Conservation (phyloP, 2,797 vertebrate genomes). For the Propithecus perrieri region DNA sequence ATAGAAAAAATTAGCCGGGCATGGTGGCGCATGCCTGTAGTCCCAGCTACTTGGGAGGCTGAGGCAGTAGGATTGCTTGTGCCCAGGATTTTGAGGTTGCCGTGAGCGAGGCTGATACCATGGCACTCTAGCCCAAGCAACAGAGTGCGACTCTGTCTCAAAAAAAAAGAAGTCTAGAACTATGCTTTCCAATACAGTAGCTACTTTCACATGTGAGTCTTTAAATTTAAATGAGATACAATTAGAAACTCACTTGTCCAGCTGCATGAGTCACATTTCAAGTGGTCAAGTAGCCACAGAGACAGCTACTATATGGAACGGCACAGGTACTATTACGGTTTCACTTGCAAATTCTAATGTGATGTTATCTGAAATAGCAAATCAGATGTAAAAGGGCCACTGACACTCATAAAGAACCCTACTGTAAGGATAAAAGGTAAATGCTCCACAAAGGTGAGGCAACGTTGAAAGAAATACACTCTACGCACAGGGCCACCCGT, state of each 20-base stretch:
- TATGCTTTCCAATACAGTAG: neutral
- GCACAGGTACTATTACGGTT: neutral
- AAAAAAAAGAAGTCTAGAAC: neutral
- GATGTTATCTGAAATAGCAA: neutral
- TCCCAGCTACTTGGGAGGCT: too few relatives aligned
- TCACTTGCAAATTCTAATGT: conserved; percentile 37
- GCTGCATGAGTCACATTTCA: neutral
- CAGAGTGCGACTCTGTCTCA: too few relatives aligned
- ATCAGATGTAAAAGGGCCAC: neutral
- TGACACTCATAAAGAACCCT: neutral
- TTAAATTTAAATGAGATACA: neutral
- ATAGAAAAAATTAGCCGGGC: too few relatives aligned
- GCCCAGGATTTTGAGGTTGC: too few relatives aligned
- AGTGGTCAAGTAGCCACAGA: neutral
- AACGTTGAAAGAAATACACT: neutral
- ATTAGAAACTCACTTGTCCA: neutral
- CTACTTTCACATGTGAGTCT: neutral
- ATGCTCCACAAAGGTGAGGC: neutral
- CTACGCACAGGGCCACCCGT: neutral
- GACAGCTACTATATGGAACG: neutral
- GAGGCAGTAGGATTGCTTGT: too few relatives aligned
- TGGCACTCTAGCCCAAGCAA: too few relatives aligned
- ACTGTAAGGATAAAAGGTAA: neutral
- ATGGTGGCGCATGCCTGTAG: too few relatives aligned
- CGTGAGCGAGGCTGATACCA: too few relatives aligned